Conservation (phyloP, 64 coral and sea anemone genomes). For the Stichodactyla helianthus region DNA sequence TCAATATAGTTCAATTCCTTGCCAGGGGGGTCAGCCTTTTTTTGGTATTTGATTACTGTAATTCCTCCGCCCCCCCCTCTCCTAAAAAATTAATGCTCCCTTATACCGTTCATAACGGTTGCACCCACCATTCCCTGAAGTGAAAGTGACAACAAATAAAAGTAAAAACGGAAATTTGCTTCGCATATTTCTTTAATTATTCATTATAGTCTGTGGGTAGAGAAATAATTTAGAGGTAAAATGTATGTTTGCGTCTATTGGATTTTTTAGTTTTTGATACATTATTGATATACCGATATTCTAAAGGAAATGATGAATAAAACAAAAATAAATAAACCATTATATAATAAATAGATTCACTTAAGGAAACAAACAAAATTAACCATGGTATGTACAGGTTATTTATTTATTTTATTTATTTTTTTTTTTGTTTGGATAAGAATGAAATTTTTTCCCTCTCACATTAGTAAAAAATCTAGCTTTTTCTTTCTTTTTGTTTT, state of each 20-base stretch:
- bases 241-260: background rate
- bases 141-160: background rate
- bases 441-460: too few species aligned
- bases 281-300: conserved; percentile 4
- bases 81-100: too few species aligned
- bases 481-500: background rate
- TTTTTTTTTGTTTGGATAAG: too few species aligned
- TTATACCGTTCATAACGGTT: background rate
- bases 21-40: too few species aligned
- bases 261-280: background rate
- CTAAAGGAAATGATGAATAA: background rate
- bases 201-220: background rate
- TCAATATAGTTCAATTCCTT: too few species aligned
- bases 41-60: too few species aligned
- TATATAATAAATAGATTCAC: background rate
- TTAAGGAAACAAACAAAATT: background rate
- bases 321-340: background rate
- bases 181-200: background rate
- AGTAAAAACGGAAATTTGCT: background rate
- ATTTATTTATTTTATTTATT: background rate
- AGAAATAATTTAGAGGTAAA: background rate
- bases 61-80: too few species aligned
- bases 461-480: too few species aligned
- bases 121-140: too few species aligned
- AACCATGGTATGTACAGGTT: background rate